Percentiles rank a stretch among this genome's conserved stretches.
phyloP scores from a whole-genome alignment of 2,113 vertebrate genomes.

The Eulacestoma nigropectus region DNA sequence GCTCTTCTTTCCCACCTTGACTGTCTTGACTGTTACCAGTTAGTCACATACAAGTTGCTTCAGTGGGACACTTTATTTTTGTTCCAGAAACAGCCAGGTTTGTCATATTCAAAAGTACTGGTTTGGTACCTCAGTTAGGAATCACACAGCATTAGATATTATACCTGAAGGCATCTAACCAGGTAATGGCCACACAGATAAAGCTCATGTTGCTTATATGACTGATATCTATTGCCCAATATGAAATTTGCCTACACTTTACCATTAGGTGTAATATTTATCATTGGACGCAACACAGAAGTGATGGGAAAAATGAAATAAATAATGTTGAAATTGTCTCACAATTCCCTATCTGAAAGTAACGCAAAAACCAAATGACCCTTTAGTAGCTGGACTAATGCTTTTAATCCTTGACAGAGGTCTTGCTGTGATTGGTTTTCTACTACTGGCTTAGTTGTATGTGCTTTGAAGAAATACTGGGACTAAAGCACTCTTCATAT shows the following conservation, averaged over 20 bases:
- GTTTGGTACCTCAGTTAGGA: background rate
- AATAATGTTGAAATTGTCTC: background rate
- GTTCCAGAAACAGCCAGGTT: background rate
- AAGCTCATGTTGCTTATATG: background rate
- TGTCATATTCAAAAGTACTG: background rate
- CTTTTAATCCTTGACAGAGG: background rate
- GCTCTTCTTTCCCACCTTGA: background rate
- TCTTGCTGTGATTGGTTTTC: background rate
- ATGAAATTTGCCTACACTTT: background rate
- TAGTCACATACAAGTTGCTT: background rate
- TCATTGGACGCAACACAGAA: background rate
- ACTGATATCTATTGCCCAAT: background rate
- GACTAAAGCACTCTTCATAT: background rate
- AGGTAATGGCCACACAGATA: background rate
- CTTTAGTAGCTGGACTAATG: background rate
- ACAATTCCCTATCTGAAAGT: background rate
- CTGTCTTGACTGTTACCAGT: background rate
- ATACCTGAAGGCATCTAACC: background rate
- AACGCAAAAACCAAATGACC: background rate
- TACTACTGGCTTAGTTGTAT: background rate
- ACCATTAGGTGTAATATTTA: background rate
- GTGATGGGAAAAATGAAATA: background rate
- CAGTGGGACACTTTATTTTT: background rate
- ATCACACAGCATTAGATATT: background rate
- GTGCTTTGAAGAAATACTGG: background rate